Evolutionary conservation across 1,140 invertebrate genomes (phyloP).

Genomic region (Panagrolaimus sp.): DNA sequence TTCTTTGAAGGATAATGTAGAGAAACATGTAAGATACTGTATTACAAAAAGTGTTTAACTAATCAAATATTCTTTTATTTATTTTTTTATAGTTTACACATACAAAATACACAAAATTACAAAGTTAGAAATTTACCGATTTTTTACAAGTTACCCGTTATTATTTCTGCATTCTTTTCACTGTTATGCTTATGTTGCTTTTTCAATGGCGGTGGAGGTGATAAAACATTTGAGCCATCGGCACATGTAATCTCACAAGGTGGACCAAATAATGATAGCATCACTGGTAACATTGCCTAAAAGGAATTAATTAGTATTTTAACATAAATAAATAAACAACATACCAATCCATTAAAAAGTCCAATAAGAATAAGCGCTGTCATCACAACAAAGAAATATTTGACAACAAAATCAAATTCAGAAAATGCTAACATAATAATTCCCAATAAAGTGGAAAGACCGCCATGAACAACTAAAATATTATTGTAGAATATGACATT

Average conservation of each 20-base stretch:
- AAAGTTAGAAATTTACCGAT: too few species aligned
- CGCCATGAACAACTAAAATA: constrained; percentile 71
- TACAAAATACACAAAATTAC: too few species aligned
- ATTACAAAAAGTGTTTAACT: too few species aligned
- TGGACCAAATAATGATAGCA: constrained; percentile 81
- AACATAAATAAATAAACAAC: too few species aligned
- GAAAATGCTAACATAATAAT: constrained; percentile 81
- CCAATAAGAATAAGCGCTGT: constrained; percentile 76
- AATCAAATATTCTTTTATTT: too few species aligned
- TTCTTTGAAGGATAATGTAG: too few species aligned
- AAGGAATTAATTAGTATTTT: too few species aligned
- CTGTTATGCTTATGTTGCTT: not conserved
- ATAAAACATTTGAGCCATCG: constrained; percentile 18
- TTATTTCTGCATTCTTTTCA: too few species aligned
- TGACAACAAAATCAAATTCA: constrained; percentile 90
- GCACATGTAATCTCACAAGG: constrained; percentile 67
- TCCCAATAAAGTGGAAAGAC: constrained; percentile 75
- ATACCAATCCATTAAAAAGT: constrained; percentile 58
- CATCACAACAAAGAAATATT: constrained; percentile 81
- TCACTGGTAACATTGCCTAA: constrained; percentile 78
- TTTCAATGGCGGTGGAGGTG: constrained; percentile 17
- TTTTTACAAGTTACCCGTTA: too few species aligned
- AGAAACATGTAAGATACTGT: too few species aligned
- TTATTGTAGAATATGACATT: too few species aligned
- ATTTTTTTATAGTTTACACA: too few species aligned